These are phyloP conservation scores for Chironomus tepperi DNA, from an alignment of 1,140 invertebrate genomes.

Conservation along the genomic window DNA sequence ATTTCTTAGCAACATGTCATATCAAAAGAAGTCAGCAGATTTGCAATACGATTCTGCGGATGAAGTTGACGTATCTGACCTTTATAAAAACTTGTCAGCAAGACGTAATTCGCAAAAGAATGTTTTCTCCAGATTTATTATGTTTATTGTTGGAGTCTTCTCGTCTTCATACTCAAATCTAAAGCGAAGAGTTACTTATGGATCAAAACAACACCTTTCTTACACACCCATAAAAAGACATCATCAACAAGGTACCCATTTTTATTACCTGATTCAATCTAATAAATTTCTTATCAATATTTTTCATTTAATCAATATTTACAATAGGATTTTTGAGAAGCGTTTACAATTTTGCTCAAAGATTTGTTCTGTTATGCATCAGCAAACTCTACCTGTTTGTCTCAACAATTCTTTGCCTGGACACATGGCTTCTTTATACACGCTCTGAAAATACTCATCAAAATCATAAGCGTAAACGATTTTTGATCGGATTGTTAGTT, in stretches of 20 bases:
- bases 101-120: neutral
- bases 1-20: conserved; percentile 27
- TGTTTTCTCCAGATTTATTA: neutral
- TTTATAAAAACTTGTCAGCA: neutral
- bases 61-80: conserved; percentile 31
- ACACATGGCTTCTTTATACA: conserved; percentile 41
- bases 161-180: neutral
- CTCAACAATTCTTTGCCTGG: conserved; percentile 40
- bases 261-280: neutral
- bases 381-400: conserved; percentile 35
- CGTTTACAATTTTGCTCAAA: conserved; percentile 25
- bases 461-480: conserved; percentile 36
- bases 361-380: conserved; percentile 30
- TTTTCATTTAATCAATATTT: neutral
- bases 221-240: neutral
- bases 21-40: conserved; percentile 24
- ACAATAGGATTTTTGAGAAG: neutral
- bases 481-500: conserved; percentile 38
- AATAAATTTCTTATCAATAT: neutral
- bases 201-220: neutral
- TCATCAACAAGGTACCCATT: neutral
- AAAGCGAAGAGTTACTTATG: neutral
- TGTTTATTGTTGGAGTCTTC: neutral
- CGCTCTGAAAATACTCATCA: conserved; percentile 32
- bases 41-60: conserved; percentile 36